Evolutionary conservation across 2,888 invertebrate species (phyloP), one percentile per base, ranked within the genome.

Genomic region (Mylabris sibirica): DNA sequence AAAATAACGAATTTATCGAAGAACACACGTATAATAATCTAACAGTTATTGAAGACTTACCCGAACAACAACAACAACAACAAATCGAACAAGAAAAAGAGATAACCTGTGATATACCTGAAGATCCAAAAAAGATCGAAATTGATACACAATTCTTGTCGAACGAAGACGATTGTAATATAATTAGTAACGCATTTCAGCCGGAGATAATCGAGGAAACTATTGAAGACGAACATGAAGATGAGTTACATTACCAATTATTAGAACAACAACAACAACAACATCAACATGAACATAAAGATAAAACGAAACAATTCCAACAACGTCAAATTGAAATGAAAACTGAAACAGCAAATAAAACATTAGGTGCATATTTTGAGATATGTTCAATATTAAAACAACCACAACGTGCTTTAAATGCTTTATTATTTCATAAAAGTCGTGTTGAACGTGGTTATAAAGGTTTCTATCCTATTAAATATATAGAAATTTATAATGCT

Each of bases 361-460:
- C 89, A 73, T 84, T 94, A 9, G 84, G 86, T 0, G 87, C 91
- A 0, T 93, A 92, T 78, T 80, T 94, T 9, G 90, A 92, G 80
- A 87, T 93, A 53, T 91, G 93, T 74, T 87, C 90, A 64, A 87
- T 88, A 1, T 87, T 90, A 63, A 89, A 90, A 63, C 85, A 87
- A 79, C 80, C 88, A 0, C 86, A 86, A 70, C 84, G 87, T 12
- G 90, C 86, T 0, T 80, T 88, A 0, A 84, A 85, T 63, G 87
- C 88, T 0, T 76, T 90, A 1, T 73, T 85, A 57, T 87, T 85
- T 49, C 89, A 90, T 78, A 84, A 87, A 26, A 81, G 83, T 60
- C 83, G 86, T 49, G 76, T 78, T 8, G 83, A 81, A 20, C 74
- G 65, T 38, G 59, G 66, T n/a, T 67, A 66, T 30, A 75, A 79